These are phyloP conservation scores for Gymnothorax reevesii DNA, from an alignment of 2,797 vertebrate species.

Conservation along the genomic window DNA sequence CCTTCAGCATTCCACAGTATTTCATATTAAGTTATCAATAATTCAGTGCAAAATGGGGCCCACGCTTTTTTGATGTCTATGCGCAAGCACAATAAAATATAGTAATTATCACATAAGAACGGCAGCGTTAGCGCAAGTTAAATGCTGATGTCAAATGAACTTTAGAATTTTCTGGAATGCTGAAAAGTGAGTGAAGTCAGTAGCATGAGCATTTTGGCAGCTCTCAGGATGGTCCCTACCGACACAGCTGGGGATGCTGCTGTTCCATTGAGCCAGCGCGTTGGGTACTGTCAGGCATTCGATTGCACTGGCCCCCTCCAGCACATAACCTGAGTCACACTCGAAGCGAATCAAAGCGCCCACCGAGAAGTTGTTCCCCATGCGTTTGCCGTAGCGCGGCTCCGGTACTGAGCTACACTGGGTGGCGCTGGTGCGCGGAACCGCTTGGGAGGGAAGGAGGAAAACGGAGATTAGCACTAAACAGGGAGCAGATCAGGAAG, in stretches of 20 bases:
- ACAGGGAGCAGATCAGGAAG: neutral
- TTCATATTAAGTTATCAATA: neutral
- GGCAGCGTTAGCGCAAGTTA: neutral
- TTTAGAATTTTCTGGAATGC: neutral
- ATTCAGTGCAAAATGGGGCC: neutral
- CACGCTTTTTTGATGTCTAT: neutral
- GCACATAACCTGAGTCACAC: constrained; percentile 77
- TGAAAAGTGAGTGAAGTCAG: neutral
- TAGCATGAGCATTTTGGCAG: neutral
- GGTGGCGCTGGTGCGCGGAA: constrained; percentile 83
- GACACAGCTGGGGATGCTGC: constrained; percentile 78
- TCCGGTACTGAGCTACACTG: constrained; percentile 89
- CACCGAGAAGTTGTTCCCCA: constrained; percentile 82
- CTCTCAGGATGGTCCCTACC: constrained; percentile 59
- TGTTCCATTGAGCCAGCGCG: constrained; percentile 84
- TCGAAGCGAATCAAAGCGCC: constrained; percentile 80
- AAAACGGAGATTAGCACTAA: neutral
- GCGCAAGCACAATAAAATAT: neutral
- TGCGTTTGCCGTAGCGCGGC: constrained; percentile 78
- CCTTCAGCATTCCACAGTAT: neutral
- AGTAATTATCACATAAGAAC: neutral
- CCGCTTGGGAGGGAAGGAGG: constrained; percentile 59
- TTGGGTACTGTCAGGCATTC: constrained; percentile 82
- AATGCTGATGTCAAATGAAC: neutral
- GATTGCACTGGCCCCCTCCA: constrained; percentile 76